Evolutionary conservation across 2,888 invertebrate species (phyloP).

Genomic region (Lycophotia porphyrea): DNA sequence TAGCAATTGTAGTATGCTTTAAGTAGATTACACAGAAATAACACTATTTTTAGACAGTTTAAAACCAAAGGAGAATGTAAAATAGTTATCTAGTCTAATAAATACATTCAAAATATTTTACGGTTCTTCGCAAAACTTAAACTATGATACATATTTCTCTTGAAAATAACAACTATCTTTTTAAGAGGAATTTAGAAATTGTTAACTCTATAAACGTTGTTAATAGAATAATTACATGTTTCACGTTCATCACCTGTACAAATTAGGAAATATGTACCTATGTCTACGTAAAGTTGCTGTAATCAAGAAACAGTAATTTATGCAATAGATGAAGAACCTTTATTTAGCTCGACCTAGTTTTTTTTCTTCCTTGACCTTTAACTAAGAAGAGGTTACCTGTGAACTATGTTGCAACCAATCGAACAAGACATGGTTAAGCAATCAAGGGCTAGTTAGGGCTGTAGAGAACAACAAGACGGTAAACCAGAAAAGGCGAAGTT

Average conservation of each 20-base stretch:
- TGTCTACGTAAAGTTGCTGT: not conserved
- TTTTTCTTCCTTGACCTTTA: not conserved
- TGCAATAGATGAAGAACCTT: not conserved
- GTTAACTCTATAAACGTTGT: not conserved
- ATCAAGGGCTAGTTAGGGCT: not conserved
- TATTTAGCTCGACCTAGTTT: conserved; percentile 18
- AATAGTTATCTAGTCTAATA: conserved; percentile 70
- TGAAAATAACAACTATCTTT: not conserved
- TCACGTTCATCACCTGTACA: conserved; percentile 21
- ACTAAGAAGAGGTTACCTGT: not conserved
- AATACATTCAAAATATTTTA: conserved; percentile 35
- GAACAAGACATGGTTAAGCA: not conserved
- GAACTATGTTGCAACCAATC: not conserved
- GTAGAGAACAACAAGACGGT: not conserved
- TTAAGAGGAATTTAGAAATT: conserved; percentile 2
- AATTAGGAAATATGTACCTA: not conserved
- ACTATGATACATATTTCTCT: not conserved
- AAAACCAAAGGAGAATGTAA: conserved; percentile 78
- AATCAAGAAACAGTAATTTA: conserved; percentile 10
- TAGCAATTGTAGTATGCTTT: conserved; percentile 56
- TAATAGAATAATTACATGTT: conserved; percentile 1
- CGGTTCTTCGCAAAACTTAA: conserved; percentile 2
- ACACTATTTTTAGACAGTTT: conserved; percentile 57
- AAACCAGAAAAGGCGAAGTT: not conserved
- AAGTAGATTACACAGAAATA: conserved; percentile 50